Evolutionary conservation across 2,797 vertebrate genomes (phyloP).

Genomic region (Poecilia velifera): DNA sequence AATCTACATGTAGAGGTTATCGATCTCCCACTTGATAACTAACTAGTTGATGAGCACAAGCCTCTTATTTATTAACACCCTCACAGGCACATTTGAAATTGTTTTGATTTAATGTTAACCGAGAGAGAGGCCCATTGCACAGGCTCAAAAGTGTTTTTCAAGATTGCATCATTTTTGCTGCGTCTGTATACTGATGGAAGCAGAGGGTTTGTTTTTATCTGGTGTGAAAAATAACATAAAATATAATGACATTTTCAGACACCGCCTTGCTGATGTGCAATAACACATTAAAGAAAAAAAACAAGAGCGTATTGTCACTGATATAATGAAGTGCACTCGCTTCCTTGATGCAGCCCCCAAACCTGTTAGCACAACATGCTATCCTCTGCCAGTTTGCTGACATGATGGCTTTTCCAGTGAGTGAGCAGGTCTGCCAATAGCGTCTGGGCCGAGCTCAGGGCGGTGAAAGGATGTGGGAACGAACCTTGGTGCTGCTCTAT

Average conservation of each 20-base stretch:
- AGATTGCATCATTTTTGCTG: conserved; percentile 66
- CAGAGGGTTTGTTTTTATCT: conserved; percentile 53
- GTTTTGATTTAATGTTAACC: conserved; percentile 13
- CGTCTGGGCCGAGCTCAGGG: conserved; percentile 72
- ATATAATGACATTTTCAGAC: conserved; percentile 64
- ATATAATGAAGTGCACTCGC: conserved; percentile 65
- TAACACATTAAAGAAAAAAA: conserved; percentile 64
- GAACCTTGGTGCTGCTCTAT: conserved; percentile 70
- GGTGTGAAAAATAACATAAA: conserved; percentile 26
- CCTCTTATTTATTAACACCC: conserved; percentile 8
- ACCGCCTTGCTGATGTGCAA: conserved; percentile 56
- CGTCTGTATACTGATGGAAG: conserved; percentile 46
- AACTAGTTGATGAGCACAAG: conserved; percentile 7
- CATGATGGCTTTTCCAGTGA: conserved; percentile 83
- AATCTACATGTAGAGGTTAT: background rate
- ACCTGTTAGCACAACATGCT: conserved; percentile 82
- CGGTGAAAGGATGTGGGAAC: conserved; percentile 61
- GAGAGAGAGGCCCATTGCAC: background rate
- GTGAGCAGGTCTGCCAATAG: conserved; percentile 79
- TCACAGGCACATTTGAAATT: conserved; percentile 25
- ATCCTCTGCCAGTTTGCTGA: conserved; percentile 80
- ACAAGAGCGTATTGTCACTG: conserved; percentile 68
- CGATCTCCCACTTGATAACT: background rate
- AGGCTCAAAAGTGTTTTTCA: conserved; percentile 52
- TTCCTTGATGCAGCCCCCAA: conserved; percentile 65